Evolutionary conservation across 2,797 vertebrate species (phyloP).

Genomic region (Rhinichthys osculus): DNA sequence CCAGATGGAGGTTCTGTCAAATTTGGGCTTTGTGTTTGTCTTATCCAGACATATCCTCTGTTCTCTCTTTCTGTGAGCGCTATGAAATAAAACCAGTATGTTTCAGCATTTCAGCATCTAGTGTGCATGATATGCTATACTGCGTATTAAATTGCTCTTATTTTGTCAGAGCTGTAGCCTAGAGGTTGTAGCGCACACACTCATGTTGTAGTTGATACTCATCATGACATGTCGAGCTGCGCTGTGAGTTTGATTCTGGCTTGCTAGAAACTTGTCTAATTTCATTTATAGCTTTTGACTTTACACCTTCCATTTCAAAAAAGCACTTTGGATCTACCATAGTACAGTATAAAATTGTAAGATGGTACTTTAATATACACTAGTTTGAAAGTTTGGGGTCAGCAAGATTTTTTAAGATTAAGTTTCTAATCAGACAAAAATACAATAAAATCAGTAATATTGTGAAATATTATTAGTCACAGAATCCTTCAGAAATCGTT

Average conservation of each 20-base stretch:
- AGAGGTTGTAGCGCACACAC: not conserved
- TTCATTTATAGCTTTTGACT: not conserved
- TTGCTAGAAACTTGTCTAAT: too few species aligned
- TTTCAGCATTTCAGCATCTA: slow-evolving; percentile 16
- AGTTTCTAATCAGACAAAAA: too few species aligned
- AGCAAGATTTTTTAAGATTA: too few species aligned
- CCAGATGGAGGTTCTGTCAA: slow-evolving; percentile 57
- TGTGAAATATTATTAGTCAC: too few species aligned
- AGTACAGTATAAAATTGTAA: not conserved
- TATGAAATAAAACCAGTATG: slow-evolving; percentile 12
- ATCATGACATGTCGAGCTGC: not conserved
- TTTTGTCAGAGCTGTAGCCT: not conserved
- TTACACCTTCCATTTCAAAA: not conserved
- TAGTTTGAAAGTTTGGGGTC: too few species aligned
- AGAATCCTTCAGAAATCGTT: not conserved
- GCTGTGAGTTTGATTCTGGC: not conserved
- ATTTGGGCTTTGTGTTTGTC: slow-evolving; percentile 41
- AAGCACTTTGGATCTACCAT: not conserved
- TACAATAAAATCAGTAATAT: too few species aligned
- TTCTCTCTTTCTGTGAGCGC: slow-evolving; percentile 17
- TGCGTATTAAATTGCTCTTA: not conserved
- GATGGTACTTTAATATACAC: too few species aligned
- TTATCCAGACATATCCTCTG: slow-evolving; percentile 46
- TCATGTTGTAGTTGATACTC: not conserved
- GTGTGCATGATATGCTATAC: not conserved